A percentile compares a stretch with the other conserved stretches of the same genome.
Evolutionary conservation across 2,888 invertebrate species (phyloP).

Genomic region (Leucoma salicis): DNA sequence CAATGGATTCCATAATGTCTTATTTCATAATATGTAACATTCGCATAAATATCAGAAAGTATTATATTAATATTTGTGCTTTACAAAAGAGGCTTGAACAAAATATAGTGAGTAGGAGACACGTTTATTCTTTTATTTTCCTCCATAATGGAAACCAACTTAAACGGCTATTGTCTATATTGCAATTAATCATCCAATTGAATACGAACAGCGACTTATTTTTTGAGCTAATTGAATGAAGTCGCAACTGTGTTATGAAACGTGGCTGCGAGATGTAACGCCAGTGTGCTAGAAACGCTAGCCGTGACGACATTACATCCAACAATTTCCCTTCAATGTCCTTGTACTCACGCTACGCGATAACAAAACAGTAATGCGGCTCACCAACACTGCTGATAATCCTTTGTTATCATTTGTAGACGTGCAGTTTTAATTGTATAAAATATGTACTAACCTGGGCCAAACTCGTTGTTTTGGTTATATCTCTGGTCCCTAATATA

Average conservation of each 20-base stretch:
- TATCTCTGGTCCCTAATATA: too few relatives aligned
- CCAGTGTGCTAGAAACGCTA: conserved; percentile 49
- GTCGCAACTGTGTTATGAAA: conserved; percentile 59
- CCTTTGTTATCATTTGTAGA: too few relatives aligned
- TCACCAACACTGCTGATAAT: conserved; percentile 44
- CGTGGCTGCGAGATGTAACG: conserved; percentile 62
- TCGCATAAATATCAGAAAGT: too few relatives aligned
- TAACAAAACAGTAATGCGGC: conserved; percentile 51
- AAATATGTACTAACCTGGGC: too few relatives aligned
- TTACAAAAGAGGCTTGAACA: too few relatives aligned
- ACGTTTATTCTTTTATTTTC: too few relatives aligned
- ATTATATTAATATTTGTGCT: too few relatives aligned
- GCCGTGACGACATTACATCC: conserved; percentile 61
- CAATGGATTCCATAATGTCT: too few relatives aligned
- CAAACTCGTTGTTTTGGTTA: too few relatives aligned
- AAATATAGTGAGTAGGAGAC: too few relatives aligned
- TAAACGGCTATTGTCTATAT: conserved; percentile 21
- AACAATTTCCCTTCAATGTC: conserved; percentile 78
- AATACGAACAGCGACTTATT: conserved; percentile 34
- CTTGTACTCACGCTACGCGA: conserved; percentile 61
- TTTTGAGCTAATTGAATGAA: conserved; percentile 47
- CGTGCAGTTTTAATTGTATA: too few relatives aligned
- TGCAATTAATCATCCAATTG: conserved; percentile 27
- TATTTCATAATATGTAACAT: too few relatives aligned
- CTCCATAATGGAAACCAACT: conserved; percentile 17